These are phyloP conservation scores for Rotaria sp. DNA, from an alignment of 2,888 invertebrate genomes.

Conservation along the genomic window DNA sequence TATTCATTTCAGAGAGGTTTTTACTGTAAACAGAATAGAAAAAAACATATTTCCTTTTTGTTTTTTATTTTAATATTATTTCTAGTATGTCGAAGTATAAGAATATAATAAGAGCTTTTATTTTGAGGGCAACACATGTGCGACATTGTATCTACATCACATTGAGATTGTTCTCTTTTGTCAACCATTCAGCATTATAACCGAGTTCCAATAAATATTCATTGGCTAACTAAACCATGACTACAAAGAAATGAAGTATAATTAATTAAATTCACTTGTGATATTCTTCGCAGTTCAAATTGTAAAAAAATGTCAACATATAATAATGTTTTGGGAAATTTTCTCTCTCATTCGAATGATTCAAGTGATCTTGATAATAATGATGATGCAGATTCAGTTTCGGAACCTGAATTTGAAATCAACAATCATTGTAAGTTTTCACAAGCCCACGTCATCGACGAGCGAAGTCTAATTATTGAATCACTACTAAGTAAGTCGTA, in stretches of 20 bases:
- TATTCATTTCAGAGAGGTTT: too few species aligned
- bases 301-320: background rate
- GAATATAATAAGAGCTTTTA: too few species aligned
- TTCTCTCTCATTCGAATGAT: background rate
- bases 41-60: too few species aligned
- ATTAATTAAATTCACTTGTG: background rate
- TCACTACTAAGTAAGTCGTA: background rate
- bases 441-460: background rate
- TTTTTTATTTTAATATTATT: too few species aligned
- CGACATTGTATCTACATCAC: background rate
- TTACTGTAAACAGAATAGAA: too few species aligned
- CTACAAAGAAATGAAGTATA: background rate
- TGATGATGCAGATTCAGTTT: background rate
- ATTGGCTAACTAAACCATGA: background rate
- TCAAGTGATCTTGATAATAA: background rate
- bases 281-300: background rate
- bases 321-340: background rate
- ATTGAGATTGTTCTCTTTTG: background rate
- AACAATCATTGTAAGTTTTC: background rate
- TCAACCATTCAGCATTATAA: background rate
- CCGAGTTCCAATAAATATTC: background rate
- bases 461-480: background rate
- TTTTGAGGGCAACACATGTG: background rate
- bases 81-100: too few species aligned
- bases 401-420: background rate